Conservation (phyloP, 2,888 invertebrate species). For the Sminthurides aquaticus region DNA sequence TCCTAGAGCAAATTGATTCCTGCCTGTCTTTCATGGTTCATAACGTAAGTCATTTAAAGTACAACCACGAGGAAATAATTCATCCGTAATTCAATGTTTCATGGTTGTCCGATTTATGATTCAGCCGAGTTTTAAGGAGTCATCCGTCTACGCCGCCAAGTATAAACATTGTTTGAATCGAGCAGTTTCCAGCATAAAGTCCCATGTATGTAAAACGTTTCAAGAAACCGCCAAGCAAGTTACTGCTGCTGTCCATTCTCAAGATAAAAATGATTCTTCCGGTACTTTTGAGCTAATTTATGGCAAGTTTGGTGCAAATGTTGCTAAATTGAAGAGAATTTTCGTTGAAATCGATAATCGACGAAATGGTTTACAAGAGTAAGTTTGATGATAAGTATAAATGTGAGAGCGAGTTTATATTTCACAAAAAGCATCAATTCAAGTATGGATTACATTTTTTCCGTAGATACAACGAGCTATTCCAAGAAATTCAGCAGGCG, state of each 20-base stretch:
- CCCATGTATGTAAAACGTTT: constrained; percentile 68
- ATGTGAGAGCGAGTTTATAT: too few species aligned
- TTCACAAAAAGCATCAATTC: background rate
- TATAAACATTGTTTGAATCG: constrained; percentile 76
- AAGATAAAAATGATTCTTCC: constrained; percentile 44
- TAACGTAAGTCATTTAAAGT: constrained; percentile 59
- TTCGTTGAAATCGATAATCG: constrained; percentile 75
- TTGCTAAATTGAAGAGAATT: constrained; percentile 71
- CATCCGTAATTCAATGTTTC: too few species aligned
- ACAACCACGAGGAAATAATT: too few species aligned
- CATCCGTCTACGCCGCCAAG: constrained; percentile 69
- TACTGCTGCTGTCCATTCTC: constrained; percentile 45
- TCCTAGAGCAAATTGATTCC: constrained; percentile 75
- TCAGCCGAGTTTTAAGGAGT: constrained; percentile 76
- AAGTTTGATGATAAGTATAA: constrained; percentile 46
- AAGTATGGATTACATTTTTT: constrained; percentile 19
- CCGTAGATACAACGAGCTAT: constrained; percentile 60
- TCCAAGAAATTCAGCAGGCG: constrained; percentile 72
- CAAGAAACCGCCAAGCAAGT: constrained; percentile 72
- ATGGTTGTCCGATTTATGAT: background rate
- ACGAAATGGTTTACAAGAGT: constrained; percentile 65
- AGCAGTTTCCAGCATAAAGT: constrained; percentile 69
- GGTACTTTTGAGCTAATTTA: constrained; percentile 70
- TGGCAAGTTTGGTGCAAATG: constrained; percentile 89
- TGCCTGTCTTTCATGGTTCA: constrained; percentile 74